Evolutionary conservation across 2,113 vertebrate genomes (phyloP).

Genomic region (Panthera leo): DNA sequence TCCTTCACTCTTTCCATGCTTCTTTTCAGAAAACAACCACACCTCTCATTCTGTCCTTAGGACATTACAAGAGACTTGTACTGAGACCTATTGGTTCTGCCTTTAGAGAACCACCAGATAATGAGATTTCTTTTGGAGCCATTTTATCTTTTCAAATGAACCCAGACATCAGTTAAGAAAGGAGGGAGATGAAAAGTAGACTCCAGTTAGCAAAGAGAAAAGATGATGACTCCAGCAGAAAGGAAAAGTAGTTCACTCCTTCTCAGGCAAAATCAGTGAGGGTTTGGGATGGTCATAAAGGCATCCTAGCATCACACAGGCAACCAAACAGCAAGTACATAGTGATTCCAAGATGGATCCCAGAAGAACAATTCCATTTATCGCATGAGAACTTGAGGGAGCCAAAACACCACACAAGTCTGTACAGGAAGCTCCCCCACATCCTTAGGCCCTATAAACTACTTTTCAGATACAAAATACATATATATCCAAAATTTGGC

Average conservation of each 20-base stretch:
- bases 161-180: neutral
- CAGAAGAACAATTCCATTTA: constrained; percentile 23
- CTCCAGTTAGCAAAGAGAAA: neutral
- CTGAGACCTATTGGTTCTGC: neutral
- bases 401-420: neutral
- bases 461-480: constrained; percentile 12
- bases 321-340: neutral
- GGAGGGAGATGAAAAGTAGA: neutral
- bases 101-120: neutral
- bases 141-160: neutral
- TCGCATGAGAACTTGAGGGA: neutral
- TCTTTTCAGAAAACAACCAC: neutral
- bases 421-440: neutral
- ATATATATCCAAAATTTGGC: neutral
- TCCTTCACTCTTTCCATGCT: neutral
- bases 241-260: neutral
- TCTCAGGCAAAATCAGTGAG: neutral
- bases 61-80: neutral
- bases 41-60: neutral
- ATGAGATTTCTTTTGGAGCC: neutral
- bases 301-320: neutral
- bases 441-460: neutral
- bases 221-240: neutral
- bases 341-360: neutral
- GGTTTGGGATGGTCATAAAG: neutral